phyloP scores from a whole-genome alignment of 1,140 invertebrate species.

The Steinernema feltiae region DNA sequence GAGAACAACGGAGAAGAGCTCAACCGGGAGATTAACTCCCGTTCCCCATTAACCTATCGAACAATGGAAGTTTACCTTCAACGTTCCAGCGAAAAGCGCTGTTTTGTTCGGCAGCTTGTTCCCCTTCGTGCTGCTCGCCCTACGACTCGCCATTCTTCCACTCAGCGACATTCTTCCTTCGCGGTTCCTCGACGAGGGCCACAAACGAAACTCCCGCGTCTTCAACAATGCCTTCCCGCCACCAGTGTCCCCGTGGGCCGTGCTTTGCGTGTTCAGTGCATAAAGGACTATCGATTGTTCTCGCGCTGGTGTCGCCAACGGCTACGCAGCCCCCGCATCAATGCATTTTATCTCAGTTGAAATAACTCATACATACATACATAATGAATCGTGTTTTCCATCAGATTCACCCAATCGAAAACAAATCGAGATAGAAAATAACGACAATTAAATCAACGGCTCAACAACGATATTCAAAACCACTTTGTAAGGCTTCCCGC shows the following conservation, averaged over 20 bases:
- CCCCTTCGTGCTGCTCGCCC: not conserved
- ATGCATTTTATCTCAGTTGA: not conserved
- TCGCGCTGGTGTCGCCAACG: not conserved
- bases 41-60: not conserved
- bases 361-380: no score
- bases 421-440: no score
- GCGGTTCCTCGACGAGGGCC: not conserved
- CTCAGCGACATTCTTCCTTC: not conserved
- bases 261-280: not conserved
- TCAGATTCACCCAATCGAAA: no score
- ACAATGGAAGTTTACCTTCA: not conserved
- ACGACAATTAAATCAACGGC: no score
- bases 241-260: not conserved
- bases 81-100: not conserved
- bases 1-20: not conserved
- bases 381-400: no score
- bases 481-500: no score
- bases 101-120: not conserved
- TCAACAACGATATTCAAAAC: no score
- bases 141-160: not conserved
- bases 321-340: not conserved
- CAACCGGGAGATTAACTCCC: not conserved
- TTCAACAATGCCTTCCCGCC: not conserved
- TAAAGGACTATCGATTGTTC: slow-evolving; percentile 11
- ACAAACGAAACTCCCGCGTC: not conserved